Evolutionary conservation across 2,797 vertebrate genomes (phyloP).

Genomic region (Microctenopoma steveboyesi): DNA sequence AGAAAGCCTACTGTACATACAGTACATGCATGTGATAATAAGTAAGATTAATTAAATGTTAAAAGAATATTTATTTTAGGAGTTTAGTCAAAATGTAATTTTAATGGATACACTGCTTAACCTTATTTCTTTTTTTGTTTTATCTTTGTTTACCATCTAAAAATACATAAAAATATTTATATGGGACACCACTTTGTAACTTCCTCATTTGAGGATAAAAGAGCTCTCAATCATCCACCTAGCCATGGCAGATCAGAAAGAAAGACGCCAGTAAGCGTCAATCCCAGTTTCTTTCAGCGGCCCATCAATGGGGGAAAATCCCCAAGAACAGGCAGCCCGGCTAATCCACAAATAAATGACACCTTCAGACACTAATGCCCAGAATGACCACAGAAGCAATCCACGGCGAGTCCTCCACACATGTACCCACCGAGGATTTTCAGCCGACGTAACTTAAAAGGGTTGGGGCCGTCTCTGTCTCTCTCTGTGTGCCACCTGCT

Average conservation of each 20-base stretch:
- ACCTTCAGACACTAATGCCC: constrained; percentile 81
- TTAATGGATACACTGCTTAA: not conserved
- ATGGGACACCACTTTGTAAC: constrained; percentile 39
- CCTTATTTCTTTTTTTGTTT: not conserved
- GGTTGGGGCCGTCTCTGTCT: constrained; percentile 67
- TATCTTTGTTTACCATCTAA: not conserved
- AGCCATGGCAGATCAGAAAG: constrained; percentile 71
- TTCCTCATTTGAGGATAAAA: constrained; percentile 56
- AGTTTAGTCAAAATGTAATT: not conserved
- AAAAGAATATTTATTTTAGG: not conserved
- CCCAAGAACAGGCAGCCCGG: constrained; percentile 76
- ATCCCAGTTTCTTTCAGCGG: constrained; percentile 65
- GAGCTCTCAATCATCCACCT: constrained; percentile 72
- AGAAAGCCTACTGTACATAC: not conserved
- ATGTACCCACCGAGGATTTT: constrained; percentile 75
- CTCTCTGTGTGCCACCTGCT: constrained; percentile 83
- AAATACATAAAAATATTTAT: not conserved
- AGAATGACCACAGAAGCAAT: constrained; percentile 79
- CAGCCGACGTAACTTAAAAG: constrained; percentile 78
- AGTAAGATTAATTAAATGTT: not conserved
- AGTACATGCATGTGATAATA: not conserved
- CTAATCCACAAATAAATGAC: constrained; percentile 84
- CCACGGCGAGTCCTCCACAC: constrained; percentile 66
- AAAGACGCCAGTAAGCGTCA: constrained; percentile 71
- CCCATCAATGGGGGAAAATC: constrained; percentile 78